phyloP scores from a whole-genome alignment of 2,888 invertebrate genomes.

The Stictocephala bisonia region DNA sequence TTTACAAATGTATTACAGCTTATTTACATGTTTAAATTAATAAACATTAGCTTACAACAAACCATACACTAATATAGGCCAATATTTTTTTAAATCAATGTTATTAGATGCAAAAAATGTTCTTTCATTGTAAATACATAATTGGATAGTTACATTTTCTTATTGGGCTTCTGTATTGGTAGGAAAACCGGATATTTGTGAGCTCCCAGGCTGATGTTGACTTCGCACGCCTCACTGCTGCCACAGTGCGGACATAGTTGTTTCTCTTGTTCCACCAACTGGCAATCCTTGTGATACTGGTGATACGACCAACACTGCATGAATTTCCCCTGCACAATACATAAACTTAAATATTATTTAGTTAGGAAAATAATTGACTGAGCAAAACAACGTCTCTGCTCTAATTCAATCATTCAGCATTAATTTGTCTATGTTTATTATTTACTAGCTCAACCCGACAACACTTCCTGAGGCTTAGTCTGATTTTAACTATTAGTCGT shows the following conservation, averaged over 20 bases:
- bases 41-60: too few species aligned
- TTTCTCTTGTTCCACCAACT: conserved; percentile 67
- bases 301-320: conserved; percentile 82
- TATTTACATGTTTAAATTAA: too few species aligned
- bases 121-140: too few species aligned
- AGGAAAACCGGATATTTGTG: conserved; percentile 73
- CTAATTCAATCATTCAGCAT: too few species aligned
- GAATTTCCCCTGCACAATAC: conserved; percentile 81
- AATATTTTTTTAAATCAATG: conserved; percentile 62
- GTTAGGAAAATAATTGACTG: background rate
- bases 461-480: too few species aligned
- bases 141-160: conserved; percentile 61
- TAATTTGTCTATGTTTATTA: too few species aligned
- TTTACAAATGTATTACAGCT: too few species aligned
- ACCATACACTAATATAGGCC: too few species aligned
- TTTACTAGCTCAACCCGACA: too few species aligned
- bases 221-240: conserved; percentile 66
- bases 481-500: too few species aligned
- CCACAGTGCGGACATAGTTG: conserved; percentile 81
- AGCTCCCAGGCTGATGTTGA: conserved; percentile 73
- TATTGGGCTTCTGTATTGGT: conserved; percentile 67
- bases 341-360: conserved; percentile 46
- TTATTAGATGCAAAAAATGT: background rate
- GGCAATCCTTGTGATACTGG: conserved; percentile 86
- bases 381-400: too few species aligned